Conservation (phyloP, 1,140 invertebrate genomes). For the Muscidifurax raptorellus region DNA sequence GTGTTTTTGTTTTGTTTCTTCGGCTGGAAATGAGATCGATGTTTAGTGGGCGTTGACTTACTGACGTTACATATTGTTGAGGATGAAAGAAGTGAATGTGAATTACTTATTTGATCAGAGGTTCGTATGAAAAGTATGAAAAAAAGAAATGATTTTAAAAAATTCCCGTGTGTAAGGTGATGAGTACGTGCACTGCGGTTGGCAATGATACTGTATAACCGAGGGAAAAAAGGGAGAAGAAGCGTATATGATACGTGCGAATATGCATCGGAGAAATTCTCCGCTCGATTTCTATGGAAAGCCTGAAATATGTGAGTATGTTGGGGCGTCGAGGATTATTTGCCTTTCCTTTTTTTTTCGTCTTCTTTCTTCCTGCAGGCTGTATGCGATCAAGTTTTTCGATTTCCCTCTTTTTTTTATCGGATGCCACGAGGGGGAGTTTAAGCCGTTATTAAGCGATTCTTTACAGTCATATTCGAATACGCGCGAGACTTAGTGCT, state of each 20-base stretch:
- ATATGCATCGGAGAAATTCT: slow-evolving; percentile 37
- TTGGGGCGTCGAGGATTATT: slow-evolving; percentile 42
- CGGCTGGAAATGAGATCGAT: too few relatives aligned
- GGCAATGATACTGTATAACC: not conserved
- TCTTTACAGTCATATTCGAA: slow-evolving; percentile 21
- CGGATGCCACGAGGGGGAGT: not conserved
- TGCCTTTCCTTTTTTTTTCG: slow-evolving; percentile 18
- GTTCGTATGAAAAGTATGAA: too few relatives aligned
- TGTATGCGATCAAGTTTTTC: slow-evolving; percentile 33
- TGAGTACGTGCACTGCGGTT: too few relatives aligned
- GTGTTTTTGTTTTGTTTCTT: not conserved
- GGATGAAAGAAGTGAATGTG: too few relatives aligned
- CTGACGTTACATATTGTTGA: not conserved
- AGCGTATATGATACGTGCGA: slow-evolving; percentile 49
- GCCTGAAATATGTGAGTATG: slow-evolving; percentile 46
- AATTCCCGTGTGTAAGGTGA: too few relatives aligned
- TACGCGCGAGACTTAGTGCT: not conserved
- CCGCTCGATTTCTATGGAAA: slow-evolving; percentile 41
- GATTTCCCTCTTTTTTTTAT: slow-evolving; percentile 33
- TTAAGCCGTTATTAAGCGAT: slow-evolving; percentile 45
- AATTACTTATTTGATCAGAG: too few relatives aligned
- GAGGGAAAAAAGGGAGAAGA: not conserved
- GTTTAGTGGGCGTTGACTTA: not conserved
- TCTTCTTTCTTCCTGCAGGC: not conserved
- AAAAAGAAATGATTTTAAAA: too few relatives aligned